phyloP scores from a whole-genome alignment of 2,113 vertebrate genomes.

The Ammodytes marinus region DNA sequence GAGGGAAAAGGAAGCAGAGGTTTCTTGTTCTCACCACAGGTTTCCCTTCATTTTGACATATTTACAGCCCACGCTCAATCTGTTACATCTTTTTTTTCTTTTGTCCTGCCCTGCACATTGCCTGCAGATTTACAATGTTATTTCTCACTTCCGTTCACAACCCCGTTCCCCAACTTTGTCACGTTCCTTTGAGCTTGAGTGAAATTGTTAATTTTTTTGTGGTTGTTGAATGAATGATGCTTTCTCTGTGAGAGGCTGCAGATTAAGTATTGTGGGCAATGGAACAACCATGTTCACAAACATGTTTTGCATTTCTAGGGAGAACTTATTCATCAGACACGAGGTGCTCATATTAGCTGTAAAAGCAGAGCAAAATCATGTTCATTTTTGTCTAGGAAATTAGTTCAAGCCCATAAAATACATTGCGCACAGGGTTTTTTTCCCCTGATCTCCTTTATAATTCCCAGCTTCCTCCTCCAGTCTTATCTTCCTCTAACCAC shows the following conservation, averaged over 20 bases:
- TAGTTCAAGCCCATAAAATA: constrained; percentile 73
- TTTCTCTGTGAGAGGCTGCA: constrained; percentile 28
- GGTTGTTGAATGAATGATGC: constrained; percentile 28
- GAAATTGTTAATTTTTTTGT: constrained; percentile 48
- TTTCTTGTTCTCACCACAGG: constrained; percentile 80
- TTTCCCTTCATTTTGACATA: constrained; percentile 87
- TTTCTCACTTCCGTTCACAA: constrained; percentile 30
- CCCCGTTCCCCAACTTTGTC: constrained; percentile 32
- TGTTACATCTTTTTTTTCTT: constrained; percentile 76
- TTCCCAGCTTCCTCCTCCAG: constrained; percentile 64
- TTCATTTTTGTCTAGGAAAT: constrained; percentile 73
- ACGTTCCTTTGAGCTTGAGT: constrained; percentile 31
- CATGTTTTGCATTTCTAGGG: neutral
- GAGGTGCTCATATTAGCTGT: constrained; percentile 12
- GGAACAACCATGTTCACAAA: constrained; percentile 48
- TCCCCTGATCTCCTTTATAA: constrained; percentile 71
- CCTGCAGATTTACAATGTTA: constrained; percentile 49
- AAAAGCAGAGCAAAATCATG: constrained; percentile 52
- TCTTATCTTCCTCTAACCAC: constrained; percentile 76
- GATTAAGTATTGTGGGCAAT: constrained; percentile 3
- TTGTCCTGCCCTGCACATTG: constrained; percentile 57
- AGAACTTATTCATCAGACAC: constrained; percentile 33
- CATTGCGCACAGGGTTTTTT: constrained; percentile 63
- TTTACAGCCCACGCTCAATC: constrained; percentile 85
- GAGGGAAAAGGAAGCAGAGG: constrained; percentile 85